Evolutionary conservation across 1,140 invertebrate genomes (phyloP), one percentile per base, ranked within the genome.

Genomic region (Stegodyphus dumicola): DNA sequence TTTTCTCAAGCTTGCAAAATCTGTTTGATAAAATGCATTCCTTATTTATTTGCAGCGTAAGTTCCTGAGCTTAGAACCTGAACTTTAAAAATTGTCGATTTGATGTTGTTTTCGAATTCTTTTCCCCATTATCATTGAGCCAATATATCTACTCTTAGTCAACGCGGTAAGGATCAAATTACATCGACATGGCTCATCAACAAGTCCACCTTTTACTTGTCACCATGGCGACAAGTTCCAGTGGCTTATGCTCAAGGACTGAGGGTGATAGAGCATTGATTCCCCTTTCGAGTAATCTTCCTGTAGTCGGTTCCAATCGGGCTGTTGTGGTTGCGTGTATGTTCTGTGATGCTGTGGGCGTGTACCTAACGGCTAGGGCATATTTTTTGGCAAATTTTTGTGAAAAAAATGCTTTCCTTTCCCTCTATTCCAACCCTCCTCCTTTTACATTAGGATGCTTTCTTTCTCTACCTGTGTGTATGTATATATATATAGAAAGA

Each of bases 171-270:
- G 76, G 54, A 77, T 77, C 56, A 48, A 77, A 77, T 77, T 77
- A 77, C 75, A 77, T 17, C 75, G 64, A 65, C 75, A 77, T 51
- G 18, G 66, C 76, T 86, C 84, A 86, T 86, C 84, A 86, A 86
- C 84, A 86, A 86, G 84, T 86, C 84, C 84, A 73, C 84, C 84
- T 86, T 78, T 86, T 86, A 10, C 75, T 74, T 86, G 84, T 86
- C 84, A 13, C 66, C 69, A 77, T 86, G 33, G 69, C 53, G 76
- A 86, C 76, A 77, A 69, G 73, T 85, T 85, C 81, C 52, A 85
- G 73, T 77, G 70, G 70, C 70, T 51, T 74, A 9, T 65, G 17
- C 65, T 33, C 70, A 81, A 74, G 56, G 48, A 52, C n/a, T 73
- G 70, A 65, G 79, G 79, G 64, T 70, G 81, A 69, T 77, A 56